Percentiles rank a stretch among this genome's conserved stretches.
These are phyloP conservation scores for Acanthurus tractus DNA, from an alignment of 2,797 vertebrate species.

Conservation along the genomic window DNA sequence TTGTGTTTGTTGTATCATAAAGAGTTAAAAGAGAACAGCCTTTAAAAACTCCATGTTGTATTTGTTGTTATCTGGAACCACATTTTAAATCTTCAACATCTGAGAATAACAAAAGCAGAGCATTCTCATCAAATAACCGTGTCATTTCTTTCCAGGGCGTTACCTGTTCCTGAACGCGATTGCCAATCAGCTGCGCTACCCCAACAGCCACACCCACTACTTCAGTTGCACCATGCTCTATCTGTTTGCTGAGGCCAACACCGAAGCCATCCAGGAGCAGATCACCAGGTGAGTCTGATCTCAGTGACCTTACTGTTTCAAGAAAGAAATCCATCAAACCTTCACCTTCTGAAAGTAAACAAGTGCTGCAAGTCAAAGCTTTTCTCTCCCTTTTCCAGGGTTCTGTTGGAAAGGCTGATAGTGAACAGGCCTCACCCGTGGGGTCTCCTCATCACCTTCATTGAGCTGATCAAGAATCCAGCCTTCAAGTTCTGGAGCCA, in stretches of 20 bases:
- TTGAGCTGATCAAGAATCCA: slow-evolving; percentile 99
- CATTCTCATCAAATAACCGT: neutral
- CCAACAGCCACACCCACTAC: slow-evolving; percentile 99
- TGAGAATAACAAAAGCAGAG: neutral
- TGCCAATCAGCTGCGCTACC: slow-evolving; percentile 98
- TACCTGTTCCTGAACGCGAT: slow-evolving; percentile 99
- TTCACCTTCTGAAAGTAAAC: accelerated
- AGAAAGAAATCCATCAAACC: accelerated
- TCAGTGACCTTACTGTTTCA: too few relatives aligned
- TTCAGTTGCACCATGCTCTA: slow-evolving; percentile 99
- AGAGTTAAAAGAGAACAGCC: too few relatives aligned
- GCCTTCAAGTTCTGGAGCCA: slow-evolving; percentile 99
- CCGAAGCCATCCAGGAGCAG: slow-evolving; percentile 99
- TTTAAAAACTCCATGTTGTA: neutral
- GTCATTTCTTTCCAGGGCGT: slow-evolving; percentile 86
- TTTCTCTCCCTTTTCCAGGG: slow-evolving; percentile 79
- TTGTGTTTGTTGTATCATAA: neutral
- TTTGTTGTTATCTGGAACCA: neutral
- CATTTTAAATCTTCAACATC: neutral
- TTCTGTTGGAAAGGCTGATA: slow-evolving; percentile 97
- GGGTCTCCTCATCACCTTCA: slow-evolving; percentile 99
- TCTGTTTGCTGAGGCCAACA: slow-evolving; percentile 98
- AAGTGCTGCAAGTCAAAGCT: neutral
- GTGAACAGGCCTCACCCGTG: slow-evolving; percentile 99
- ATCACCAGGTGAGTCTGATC: slow-evolving; percentile 90